These are phyloP conservation scores for Dilophus febrilis DNA, from an alignment of 2,888 invertebrate species.

Conservation along the genomic window DNA sequence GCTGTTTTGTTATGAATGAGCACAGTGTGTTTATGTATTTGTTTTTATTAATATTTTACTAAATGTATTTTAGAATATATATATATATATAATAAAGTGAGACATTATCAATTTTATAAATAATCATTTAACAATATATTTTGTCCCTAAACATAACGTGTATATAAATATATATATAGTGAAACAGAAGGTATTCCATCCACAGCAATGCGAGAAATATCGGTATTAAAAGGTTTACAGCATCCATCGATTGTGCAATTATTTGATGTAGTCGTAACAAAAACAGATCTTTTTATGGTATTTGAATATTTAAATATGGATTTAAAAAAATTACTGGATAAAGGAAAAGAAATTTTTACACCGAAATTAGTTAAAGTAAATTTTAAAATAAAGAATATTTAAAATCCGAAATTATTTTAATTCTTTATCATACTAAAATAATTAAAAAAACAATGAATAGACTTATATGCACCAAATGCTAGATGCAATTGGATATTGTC, in stretches of 20 bases:
- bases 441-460: neutral
- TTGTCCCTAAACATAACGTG: too few relatives aligned
- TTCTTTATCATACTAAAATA: too few relatives aligned
- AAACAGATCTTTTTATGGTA: conserved; percentile 75
- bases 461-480: conserved; percentile 76
- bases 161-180: too few relatives aligned
- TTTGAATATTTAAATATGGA: conserved; percentile 92
- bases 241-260: conserved; percentile 84
- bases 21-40: too few relatives aligned
- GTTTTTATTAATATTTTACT: too few relatives aligned
- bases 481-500: conserved; percentile 79
- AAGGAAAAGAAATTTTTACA: conserved; percentile 41
- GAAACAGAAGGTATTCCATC: conserved; percentile 96
- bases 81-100: too few relatives aligned
- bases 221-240: conserved; percentile 71
- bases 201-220: conserved; percentile 92
- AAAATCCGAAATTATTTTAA: too few relatives aligned
- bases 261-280: conserved; percentile 74
- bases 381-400: neutral
- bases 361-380: conserved; percentile 49
- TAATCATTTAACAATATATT: too few relatives aligned
- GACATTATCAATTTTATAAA: too few relatives aligned
- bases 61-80: too few relatives aligned
- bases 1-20: too few relatives aligned
- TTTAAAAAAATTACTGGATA: conserved; percentile 75